phyloP scores from a whole-genome alignment of 2,797 vertebrate species.

The Netta rufina region DNA sequence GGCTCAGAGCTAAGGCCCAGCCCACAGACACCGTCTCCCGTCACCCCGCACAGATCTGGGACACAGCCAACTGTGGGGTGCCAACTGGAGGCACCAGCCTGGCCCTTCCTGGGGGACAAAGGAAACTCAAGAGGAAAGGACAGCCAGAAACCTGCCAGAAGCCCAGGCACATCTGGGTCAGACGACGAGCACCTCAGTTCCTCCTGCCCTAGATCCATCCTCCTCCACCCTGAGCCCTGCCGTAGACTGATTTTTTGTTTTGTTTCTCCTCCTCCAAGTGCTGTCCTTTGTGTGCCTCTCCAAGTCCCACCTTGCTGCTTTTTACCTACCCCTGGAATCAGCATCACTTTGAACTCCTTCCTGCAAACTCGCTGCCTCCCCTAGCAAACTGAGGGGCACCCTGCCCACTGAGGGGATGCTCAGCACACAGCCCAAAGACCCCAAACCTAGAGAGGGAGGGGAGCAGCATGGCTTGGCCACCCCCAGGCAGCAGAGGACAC shows the following conservation, averaged over 20 bases:
- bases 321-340: not conserved
- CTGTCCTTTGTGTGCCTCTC: not conserved
- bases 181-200: not conserved
- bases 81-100: not conserved
- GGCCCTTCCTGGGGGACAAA: not conserved
- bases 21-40: not conserved
- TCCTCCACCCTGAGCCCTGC: not conserved
- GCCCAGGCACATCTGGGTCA: not conserved
- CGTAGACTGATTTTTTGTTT: not conserved
- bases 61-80: not conserved
- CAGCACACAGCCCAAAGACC: not conserved
- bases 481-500: accelerated
- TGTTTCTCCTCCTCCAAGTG: not conserved
- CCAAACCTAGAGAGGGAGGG: not conserved
- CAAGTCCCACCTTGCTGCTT: not conserved
- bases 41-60: not conserved
- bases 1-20: not conserved
- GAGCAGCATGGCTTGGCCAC: not conserved
- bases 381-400: not conserved
- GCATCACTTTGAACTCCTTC: not conserved
- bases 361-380: not conserved
- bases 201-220: not conserved
- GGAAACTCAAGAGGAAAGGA: not conserved
- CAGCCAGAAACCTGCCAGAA: not conserved
- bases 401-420: not conserved